phyloP scores from a whole-genome alignment of 1,140 invertebrate genomes.

The Drosophila murphyi region DNA sequence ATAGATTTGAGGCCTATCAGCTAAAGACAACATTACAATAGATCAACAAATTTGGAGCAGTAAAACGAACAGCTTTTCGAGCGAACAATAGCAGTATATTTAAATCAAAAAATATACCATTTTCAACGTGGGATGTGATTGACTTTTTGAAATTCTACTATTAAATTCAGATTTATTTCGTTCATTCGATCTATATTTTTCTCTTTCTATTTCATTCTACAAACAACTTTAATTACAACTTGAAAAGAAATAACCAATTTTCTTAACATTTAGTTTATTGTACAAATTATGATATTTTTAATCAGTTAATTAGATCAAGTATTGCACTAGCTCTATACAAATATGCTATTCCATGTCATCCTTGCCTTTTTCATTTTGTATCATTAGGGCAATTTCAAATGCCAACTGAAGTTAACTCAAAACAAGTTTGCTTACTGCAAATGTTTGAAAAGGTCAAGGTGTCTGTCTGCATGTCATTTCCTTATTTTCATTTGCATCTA shows the following conservation, averaged over 20 bases:
- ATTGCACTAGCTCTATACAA: no score
- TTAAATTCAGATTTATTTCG: no score
- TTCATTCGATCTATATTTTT: no score
- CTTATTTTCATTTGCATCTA: neutral
- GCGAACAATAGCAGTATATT: neutral
- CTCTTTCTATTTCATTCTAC: no score
- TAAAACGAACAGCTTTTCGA: neutral
- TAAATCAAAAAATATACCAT: neutral
- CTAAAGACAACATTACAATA: neutral
- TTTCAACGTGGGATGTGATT: neutral
- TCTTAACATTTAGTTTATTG: no score
- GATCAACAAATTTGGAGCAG: neutral
- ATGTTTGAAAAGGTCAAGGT: constrained; percentile 18
- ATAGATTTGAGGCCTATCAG: constrained; percentile 9
- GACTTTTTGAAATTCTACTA: neutral
- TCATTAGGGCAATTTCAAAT: neutral
- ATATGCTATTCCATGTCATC: no score
- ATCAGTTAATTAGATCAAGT: no score
- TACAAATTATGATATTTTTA: no score
- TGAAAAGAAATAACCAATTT: no score
- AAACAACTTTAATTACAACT: no score
- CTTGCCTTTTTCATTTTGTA: no score
- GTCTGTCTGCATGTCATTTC: neutral
- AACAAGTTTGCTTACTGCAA: constrained; percentile 11
- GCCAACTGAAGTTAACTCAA: neutral